Evolutionary conservation across 1,140 invertebrate genomes (phyloP), one percentile per base, ranked within the genome.

Genomic region (Gerris buenoi): DNA sequence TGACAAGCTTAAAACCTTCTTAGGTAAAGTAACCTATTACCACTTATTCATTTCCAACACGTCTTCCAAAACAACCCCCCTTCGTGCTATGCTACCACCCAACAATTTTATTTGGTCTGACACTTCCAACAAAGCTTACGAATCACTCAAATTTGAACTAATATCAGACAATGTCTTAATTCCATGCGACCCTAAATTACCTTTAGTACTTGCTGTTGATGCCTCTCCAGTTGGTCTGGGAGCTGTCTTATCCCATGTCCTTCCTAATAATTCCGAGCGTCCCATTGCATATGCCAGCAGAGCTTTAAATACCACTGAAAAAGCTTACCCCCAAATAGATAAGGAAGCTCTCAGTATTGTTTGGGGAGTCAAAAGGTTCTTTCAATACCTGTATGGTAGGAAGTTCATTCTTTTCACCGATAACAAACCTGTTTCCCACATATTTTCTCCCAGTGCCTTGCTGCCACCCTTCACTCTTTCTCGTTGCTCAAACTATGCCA

Each of bases 301-400:
- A 5, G 18, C 33, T 10, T 46, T 46, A 18, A 10, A 5, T 46
- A 46, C 5, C 5, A 18, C 33, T 46, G 77, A 83, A 70, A 69
- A 73, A 70, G 80, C 77, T 66, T 81, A 83, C 63, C 67, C 75
- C 10, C 78, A 80, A 68, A 77, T 81, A 27, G 79, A 85, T 29
- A 81, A 78, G 70, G 81, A 86, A 75, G 79, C 77, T 3, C 69
- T 81, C 18, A 76, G 77, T 0, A 77, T 84, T 15, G 67, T 82
- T 1, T 84, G 75, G 71, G 78, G 76, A 2, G 74, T 84, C 2
- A 76, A 77, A 66, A 79, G 79, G 71, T 84, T 84, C 72, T 75
- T 81, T 46, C 70, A 79, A 29, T 85, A 79, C 70, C 64, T 85
- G 2, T 78, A 74, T 70, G 82, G 82, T 29, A 68, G 75, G n/a